Base-by-base conservation (phyloP, 2,113 vertebrate genomes). In the Genyomyrus donnyi region DNA sequence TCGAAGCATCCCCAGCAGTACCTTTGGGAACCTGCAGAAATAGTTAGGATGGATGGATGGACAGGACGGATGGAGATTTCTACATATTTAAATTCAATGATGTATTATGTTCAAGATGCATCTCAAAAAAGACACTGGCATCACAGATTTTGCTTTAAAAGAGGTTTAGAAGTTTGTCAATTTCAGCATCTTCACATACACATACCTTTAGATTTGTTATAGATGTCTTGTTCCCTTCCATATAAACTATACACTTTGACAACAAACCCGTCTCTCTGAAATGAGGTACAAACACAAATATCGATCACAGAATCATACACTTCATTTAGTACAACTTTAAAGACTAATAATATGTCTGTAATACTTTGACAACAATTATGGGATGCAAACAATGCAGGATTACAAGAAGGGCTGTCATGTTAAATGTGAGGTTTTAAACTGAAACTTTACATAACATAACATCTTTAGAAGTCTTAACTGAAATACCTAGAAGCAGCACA, bases 131-230 rank as follows among this genome's bases (percentile, higher is more conserved):
- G 1, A 39, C 35, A 5, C 35, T 39, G 7, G 27, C 27, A 39
- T 1, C 11, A 42, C 31, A 39, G 70, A 35, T 39, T 77, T 19
- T 39, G 31, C 70, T 77, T 77, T 39, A 15, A 8, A 80, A 80
- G 35, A 15, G 1, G 35, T 80, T 21, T 17, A 77, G 35, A 80
- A 42, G 35, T 80, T 3, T 39, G 31, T 80, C 35, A 19, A 15
- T 42, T 80, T 80, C 74, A 80, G 74, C 15, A 80, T 42, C 35
- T 80, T 80, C 74, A 77, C 70, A 53, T 5, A 53, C 52, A 77
- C 5, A 13, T 42, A 74, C 98, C 97, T 98, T 99, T 92, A 97
- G 91, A 94, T 99, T 99, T 92, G 96, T 97, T 94, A 99, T 97
- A 91, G 96, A 95, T 2, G 98, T 99, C 94, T 97, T 98, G 5